Base-by-base conservation (phyloP, 1,140 invertebrate species). In the Microplitis mediator region DNA sequence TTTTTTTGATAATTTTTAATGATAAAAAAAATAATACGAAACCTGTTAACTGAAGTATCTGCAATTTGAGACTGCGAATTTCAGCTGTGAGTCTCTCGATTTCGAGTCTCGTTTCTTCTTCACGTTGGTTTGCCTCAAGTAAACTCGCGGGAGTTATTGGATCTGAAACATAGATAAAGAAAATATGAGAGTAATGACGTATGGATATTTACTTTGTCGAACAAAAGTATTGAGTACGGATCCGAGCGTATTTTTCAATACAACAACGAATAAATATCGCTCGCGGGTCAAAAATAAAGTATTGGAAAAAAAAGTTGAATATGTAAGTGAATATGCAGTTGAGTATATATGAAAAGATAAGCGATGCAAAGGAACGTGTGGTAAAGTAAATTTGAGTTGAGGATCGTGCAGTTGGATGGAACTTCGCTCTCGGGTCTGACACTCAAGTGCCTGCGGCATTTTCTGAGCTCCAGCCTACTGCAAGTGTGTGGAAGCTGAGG, bases 81-180 rank as follows among this genome's bases (percentile, higher is more conserved):
- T 91, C 90, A 1, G 89, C 86, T 3, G 89, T 90, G 9, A 92
- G 86, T 71, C 88, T 81, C 67, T 89, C 88, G n/a, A 91, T 87
- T 80, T 91, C 89, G 31, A 85, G 82, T 62, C 86, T 79, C 74
- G 88, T 89, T 80, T 90, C 89, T 75, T 90, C 89, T 74, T 91
- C 90, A 5, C 89, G 80, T 75, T 90, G 87, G 79, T 88, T 89
- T 67, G 77, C 80, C 71, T 82, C 81, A 45, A 79, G 72, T 34
- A 79, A 65, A 60, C 80, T 81, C 32, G 79, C 77, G 65, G 81
- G 69, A 73, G 85, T 79, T 62, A 81, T 76, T 74, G 87, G 82
- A 74, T 83, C 85, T 86, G 78, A 23, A 81, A 83, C 73, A 56
- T 31, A 77, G 74, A 58, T 51, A 68, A 72, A 76, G 68, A 64